Conservation (phyloP, 2,113 vertebrate species). For the Dasyurus viverrinus region DNA sequence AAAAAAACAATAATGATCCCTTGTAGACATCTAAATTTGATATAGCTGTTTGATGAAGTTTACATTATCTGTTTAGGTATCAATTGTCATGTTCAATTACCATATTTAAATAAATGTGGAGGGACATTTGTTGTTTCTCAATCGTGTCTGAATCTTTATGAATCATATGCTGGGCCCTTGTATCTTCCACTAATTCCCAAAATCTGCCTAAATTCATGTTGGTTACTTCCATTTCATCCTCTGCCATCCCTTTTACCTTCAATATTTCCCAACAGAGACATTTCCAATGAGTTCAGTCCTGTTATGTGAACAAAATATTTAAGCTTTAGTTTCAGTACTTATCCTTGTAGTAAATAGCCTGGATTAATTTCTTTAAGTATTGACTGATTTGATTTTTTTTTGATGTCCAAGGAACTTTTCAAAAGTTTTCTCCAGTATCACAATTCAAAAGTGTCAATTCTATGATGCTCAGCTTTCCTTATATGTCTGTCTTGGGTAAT, state of each 20-base stretch:
- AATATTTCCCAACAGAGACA: not conserved
- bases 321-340: not conserved
- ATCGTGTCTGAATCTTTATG: not conserved
- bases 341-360: not conserved
- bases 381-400: not conserved
- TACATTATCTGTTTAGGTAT: not conserved
- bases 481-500: not conserved
- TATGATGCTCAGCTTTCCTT: not conserved
- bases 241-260: not conserved
- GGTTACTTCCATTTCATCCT: not conserved
- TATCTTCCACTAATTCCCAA: not conserved
- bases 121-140: not conserved
- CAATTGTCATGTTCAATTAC: not conserved
- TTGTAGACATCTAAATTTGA: not conserved
- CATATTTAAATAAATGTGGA: not conserved
- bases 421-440: not conserved
- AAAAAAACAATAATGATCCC: not conserved
- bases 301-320: not conserved
- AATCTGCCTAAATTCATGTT: not conserved
- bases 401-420: not conserved
- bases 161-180: not conserved
- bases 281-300: not conserved
- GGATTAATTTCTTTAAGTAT: not conserved
- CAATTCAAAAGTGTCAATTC: not conserved
- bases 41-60: not conserved